Evolutionary conservation across 2,797 vertebrate species (phyloP).

Genomic region (Cynodonichthys magdalenae): DNA sequence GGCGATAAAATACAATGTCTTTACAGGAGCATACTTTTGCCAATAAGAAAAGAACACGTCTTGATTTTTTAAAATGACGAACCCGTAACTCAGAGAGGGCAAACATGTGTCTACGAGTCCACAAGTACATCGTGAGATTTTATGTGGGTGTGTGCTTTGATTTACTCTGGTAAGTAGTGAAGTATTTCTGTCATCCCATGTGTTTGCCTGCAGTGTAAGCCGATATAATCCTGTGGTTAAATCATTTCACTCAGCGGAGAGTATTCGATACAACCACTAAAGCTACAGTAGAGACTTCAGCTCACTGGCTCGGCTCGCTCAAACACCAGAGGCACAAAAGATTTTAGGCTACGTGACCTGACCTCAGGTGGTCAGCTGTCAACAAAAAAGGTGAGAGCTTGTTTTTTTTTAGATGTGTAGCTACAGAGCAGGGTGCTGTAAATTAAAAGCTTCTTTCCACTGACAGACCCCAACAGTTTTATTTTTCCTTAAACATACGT

Average conservation of each 20-base stretch:
- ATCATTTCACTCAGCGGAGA: constrained; percentile 68
- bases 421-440: not conserved
- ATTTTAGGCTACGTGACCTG: not conserved
- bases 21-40: not conserved
- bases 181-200: constrained; percentile 50
- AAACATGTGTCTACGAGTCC: constrained; percentile 24
- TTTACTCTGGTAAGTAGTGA: constrained; percentile 44
- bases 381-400: constrained; percentile 5
- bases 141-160: constrained; percentile 51
- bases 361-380: constrained; percentile 13
- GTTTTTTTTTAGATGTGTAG: not conserved
- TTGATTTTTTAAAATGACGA: constrained; percentile 17
- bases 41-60: not conserved
- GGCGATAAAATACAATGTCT: constrained; percentile 26
- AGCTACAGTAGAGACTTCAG: constrained; percentile 62
- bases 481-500: not conserved
- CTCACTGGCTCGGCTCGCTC: constrained; percentile 41
- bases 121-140: constrained; percentile 30
- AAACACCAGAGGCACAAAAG: constrained; percentile 8
- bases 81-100: constrained; percentile 9
- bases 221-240: constrained; percentile 66
- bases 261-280: constrained; percentile 51
- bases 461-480: not conserved
- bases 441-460: not conserved
- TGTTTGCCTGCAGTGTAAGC: constrained; percentile 64